Evolutionary conservation across 2,797 vertebrate genomes (phyloP), one percentile per base, ranked within the genome.

Genomic region (Rhinogobio ventralis): DNA sequence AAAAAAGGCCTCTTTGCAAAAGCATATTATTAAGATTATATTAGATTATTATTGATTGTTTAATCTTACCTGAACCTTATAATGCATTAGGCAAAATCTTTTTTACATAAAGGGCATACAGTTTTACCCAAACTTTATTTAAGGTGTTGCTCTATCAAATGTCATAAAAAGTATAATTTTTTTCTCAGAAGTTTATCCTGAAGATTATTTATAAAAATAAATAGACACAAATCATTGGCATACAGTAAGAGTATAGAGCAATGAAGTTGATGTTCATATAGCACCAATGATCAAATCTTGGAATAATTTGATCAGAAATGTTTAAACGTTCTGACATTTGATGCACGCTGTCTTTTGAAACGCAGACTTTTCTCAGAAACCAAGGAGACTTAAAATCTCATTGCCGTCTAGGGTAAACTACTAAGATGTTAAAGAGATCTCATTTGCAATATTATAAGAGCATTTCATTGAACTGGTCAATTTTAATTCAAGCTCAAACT

Each of bases 1-100:
- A 93, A 94, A 94, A 87, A 83, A 64, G 71, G 91, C 94, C 93
- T 93, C 90, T 93, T 94, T 93, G 93, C 88, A 88, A 92, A 94
- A 93, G 92, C 57, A 93, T 91, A 90, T 93, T 93, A 94, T 93
- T 93, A 25, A 46, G 93, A 92, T 94, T 94, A 92, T 92, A 92
- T 86, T 75, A 91, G 92, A 93, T 95, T 92, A 45, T 55, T 68
- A 30, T 83, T 68, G n/a, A 77, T 39, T 77, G 46, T 67, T 76
- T 77, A 77, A 68, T 68, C 46, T 11, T 57, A 77, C 10, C 10
- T 67, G 51, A 64, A 49, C 28, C 14, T 46, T 84, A n/a, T 77
- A 69, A 77, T 33, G 51, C 28, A 66, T 28, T 25, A 49, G 45
- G 45, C 64, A 19, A 7, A 25, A 79, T 64, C 3, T 46, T 66